Base-by-base conservation (phyloP, 2,113 vertebrate species). In the Toxotes chatareus region DNA sequence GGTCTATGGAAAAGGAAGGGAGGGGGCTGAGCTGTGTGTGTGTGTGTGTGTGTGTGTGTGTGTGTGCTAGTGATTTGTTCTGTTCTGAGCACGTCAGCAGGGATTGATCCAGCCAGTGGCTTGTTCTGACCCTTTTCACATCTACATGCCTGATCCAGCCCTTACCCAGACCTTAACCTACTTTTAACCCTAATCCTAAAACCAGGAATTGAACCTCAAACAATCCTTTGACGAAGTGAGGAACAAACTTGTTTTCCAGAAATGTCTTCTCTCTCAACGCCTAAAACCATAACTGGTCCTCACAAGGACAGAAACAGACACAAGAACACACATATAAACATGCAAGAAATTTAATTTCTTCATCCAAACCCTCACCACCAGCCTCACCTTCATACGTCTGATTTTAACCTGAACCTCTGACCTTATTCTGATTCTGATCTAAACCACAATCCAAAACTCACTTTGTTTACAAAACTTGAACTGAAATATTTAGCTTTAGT, bases 1-100 rank as follows among this genome's bases (percentile, higher is more conserved):
- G 87, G 83, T 46, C 23, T 73, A 60, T 63, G 23, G 90, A 83
- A 91, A 57, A 70, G 75, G 17, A 16, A 27, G 27, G 19, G 76
- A 13, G 63, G 44, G 27, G 21, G 17, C 34, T 19, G 44, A 44
- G 64, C 68, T 80, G 77, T 66, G 59, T 61, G 67, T 46, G 71
- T 80, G 66, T 63, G 64, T 47, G 72, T 83, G 53, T 72, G 73
- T 46, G 36, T 64, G 38, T 57, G 56, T 46, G 61, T 63, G 53
- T 64, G 21, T 57, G 13, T n/a, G 62, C 34, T 67, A 80, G 64
- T 81, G 87, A 89, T 90, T 80, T 82, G 77, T 91, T 57, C 74
- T 79, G 61, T 32, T 80, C 69, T 34, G 59, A 70, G 65, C 65
- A 19, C 46, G 72, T 88, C 87, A 86, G 76, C 79, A 62, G 36